Percentiles rank a stretch among this genome's conserved stretches.
Evolutionary conservation across 2,113 vertebrate species (phyloP).

Genomic region (Ageneiosus marmoratus): DNA sequence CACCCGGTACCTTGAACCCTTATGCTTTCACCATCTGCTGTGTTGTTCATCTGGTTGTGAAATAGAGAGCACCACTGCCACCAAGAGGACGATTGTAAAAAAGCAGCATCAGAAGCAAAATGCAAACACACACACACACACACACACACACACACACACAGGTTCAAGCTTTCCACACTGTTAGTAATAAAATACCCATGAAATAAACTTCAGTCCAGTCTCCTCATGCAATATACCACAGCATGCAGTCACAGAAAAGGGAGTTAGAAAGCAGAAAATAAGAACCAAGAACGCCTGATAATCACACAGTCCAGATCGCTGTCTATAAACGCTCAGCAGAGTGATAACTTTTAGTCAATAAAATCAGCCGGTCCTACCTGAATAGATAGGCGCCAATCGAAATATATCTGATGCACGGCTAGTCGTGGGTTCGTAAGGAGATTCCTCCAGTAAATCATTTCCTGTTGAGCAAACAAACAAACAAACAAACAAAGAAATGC

Average conservation of each 20-base stretch:
- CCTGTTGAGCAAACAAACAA: constrained; percentile 71
- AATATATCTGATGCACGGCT: constrained; percentile 95
- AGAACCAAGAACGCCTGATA: constrained; percentile 10
- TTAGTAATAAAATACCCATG: constrained; percentile 11
- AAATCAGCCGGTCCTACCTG: constrained; percentile 79
- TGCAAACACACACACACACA: not conserved
- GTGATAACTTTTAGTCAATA: not conserved
- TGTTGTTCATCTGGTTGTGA: not conserved
- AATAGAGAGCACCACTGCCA: constrained; percentile 70
- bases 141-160: not conserved
- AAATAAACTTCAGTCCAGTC: constrained; percentile 49
- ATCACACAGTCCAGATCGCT: not conserved
- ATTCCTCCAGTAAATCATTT: constrained; percentile 94
- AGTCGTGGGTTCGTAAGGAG: constrained; percentile 94
- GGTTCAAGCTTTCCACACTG: constrained; percentile 34
- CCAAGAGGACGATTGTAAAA: constrained; percentile 57
- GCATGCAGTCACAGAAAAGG: constrained; percentile 58
- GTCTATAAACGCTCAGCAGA: not conserved
- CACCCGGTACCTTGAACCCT: constrained; percentile 35
- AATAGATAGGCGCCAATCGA: constrained; percentile 91
- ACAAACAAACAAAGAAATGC: constrained; percentile 14
- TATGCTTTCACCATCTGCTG: constrained; percentile 47
- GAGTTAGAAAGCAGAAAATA: constrained; percentile 23
- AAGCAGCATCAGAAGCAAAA: not conserved
- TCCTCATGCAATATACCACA: constrained; percentile 62